Conservation (phyloP, 2,888 invertebrate species). For the Diaphora mendica region DNA sequence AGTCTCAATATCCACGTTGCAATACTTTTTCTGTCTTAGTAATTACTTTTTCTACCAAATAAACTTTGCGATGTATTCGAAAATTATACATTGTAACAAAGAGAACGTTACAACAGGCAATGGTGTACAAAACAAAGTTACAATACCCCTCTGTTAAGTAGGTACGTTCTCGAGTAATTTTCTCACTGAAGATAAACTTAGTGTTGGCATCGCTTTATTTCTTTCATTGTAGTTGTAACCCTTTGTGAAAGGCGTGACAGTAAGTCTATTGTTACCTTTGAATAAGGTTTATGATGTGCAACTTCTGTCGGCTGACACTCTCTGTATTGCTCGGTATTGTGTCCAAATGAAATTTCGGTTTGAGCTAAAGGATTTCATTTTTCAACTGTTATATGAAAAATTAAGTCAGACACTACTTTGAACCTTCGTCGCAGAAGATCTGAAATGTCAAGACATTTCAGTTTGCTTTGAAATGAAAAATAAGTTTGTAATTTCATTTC, state of each 20-base stretch:
- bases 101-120: conserved; percentile 47
- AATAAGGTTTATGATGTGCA: conserved; percentile 68
- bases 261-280: conserved; percentile 70
- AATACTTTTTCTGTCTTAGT: conserved; percentile 37
- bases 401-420: conserved; percentile 17
- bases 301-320: conserved; percentile 56
- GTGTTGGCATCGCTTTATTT: conserved; percentile 63
- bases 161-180: conserved; percentile 58
- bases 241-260: conserved; percentile 62
- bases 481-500: conserved; percentile 8
- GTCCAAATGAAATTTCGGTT: conserved; percentile 52
- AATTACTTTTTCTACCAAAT: conserved; percentile 36
- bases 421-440: conserved; percentile 6
- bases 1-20: conserved; percentile 13
- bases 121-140: conserved; percentile 56
- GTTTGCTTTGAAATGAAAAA: conserved; percentile 12
- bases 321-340: conserved; percentile 52
- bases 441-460: conserved; percentile 5
- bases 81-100: conserved; percentile 42
- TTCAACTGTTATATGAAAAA: conserved; percentile 26
- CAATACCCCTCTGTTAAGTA: conserved; percentile 48
- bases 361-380: conserved; percentile 27
- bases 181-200: conserved; percentile 63
- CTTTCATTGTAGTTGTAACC: conserved; percentile 68
- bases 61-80: conserved; percentile 49